phyloP scores from a whole-genome alignment of 2,113 vertebrate genomes.

The Brevimyrus niger region DNA sequence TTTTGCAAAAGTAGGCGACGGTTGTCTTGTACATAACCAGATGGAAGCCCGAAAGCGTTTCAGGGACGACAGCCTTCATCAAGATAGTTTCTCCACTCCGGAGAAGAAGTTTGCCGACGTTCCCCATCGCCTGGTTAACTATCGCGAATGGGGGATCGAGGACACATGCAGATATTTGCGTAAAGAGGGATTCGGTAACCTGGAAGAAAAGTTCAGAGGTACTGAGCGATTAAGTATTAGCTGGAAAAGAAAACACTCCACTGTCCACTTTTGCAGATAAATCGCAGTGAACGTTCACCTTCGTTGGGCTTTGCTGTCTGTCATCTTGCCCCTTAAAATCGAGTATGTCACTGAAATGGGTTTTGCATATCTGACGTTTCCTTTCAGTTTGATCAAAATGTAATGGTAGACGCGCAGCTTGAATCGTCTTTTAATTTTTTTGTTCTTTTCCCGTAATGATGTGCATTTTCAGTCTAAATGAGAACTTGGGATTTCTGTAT shows the following conservation, averaged over 20 bases:
- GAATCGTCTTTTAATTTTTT: neutral
- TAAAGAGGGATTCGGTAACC: constrained; percentile 37
- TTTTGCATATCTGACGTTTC: neutral
- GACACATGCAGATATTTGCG: constrained; percentile 46
- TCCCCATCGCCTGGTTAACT: constrained; percentile 21
- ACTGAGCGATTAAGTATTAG: neutral
- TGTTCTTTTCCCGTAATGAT: neutral
- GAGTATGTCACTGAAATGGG: neutral
- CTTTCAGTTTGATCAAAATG: neutral
- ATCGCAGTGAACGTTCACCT: neutral
- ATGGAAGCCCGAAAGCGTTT: constrained; percentile 51
- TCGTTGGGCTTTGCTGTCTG: neutral
- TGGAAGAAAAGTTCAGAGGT: constrained; percentile 53
- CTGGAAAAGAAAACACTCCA: neutral
- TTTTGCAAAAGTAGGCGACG: neutral
- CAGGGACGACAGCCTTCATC: neutral
- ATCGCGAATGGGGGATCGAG: constrained; percentile 45
- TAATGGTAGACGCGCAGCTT: neutral
- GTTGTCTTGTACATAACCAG: neutral
- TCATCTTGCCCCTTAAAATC: neutral
- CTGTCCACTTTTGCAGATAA: neutral
- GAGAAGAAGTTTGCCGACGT: constrained; percentile 35
- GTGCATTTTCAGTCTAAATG: neutral
- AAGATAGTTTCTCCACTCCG: constrained; percentile 39
- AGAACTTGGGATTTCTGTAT: neutral